Base-by-base conservation (phyloP, 2,113 vertebrate species). In the Calyptomena viridis region DNA sequence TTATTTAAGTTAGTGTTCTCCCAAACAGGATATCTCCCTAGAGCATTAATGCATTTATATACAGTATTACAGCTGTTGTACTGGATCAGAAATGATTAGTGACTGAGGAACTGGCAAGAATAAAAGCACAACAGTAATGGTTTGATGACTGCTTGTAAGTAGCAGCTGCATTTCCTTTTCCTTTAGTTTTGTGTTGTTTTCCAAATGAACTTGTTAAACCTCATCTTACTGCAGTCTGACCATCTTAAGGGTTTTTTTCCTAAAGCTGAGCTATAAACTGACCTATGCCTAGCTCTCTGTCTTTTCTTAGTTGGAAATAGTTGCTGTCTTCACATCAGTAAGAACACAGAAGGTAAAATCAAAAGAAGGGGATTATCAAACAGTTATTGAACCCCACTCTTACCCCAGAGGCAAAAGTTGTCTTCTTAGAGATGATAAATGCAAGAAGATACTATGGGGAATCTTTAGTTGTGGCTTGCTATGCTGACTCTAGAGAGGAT, bases 1-100 rank as follows among this genome's bases (percentile, higher is more conserved):
- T 67, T 83, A 79, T 93, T 98, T 97, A 96, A 95, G 37, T 46
- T 96, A 90, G 87, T 84, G 44, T 84, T 93, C 47, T 95, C 37
- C 31, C 33, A 72, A 94, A 87, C 59, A 63, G 58, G 35, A 13
- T 66, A 24, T 66, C 44, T 91, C 94, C 59, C 33, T 73, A 21
- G 72, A 44, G 69, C 33, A 82, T 62, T 78, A 84, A 75, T 81
- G 25, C 31, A 40, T 79, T 87, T 87, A 59, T 78, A 73, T 95
- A 86, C 56, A 33, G 46, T 79, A 33, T 79, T 64, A 86, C 95
- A 96, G 96, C 94, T 97, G 91, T 95, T 77, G 33, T 58, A 37
- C 78, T 95, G 88, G 90, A 72, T 58, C 11, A 25, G 49, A 88
- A 88, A 64, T 84, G 52, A 30, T 59, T 35, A 40, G 81, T 71